Percentiles rank a stretch among this genome's conserved stretches.
These are phyloP conservation scores for Eucidaris tribuloides DNA, from an alignment of 35 echinoderm and acorn worm genomes.

Conservation along the genomic window DNA sequence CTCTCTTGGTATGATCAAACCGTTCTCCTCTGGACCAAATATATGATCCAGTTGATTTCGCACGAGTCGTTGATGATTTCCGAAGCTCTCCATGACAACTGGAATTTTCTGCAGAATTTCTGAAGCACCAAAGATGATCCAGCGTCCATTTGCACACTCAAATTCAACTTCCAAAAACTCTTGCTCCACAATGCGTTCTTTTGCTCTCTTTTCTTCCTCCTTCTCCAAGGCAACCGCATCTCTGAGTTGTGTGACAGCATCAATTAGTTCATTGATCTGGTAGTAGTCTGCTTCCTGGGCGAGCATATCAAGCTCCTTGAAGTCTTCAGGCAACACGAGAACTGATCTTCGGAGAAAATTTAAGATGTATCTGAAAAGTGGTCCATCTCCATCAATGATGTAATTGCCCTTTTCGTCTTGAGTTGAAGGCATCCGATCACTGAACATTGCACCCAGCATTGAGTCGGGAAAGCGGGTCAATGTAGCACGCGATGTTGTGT, in stretches of 20 bases:
- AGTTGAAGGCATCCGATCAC: constrained; percentile 52
- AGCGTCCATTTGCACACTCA: constrained; percentile 93
- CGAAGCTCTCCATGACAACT: constrained; percentile 48
- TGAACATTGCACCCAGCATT: constrained; percentile 76
- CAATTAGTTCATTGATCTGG: constrained; percentile 45
- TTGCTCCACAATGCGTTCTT: constrained; percentile 37
- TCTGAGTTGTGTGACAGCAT: constrained; percentile 30
- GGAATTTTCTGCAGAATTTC: constrained; percentile 70
- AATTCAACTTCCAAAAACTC: constrained; percentile 96
- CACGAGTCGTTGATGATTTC: constrained; percentile 43
- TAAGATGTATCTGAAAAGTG: constrained; percentile 57
- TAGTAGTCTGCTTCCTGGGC: constrained; percentile 65
- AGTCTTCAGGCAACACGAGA: constrained; percentile 72
- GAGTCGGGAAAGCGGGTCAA: constrained; percentile 72
- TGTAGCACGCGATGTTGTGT: constrained; percentile 68
- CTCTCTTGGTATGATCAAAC: constrained; percentile 77
- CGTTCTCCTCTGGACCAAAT: constrained; percentile 73
- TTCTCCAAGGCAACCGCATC: constrained; percentile 6
- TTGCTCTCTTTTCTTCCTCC: constrained; percentile 22
- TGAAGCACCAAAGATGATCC: constrained; percentile 77
- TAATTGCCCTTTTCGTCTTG: constrained; percentile 64
- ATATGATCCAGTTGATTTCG: constrained; percentile 42
- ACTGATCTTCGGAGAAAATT: constrained; percentile 70
- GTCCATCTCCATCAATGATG: constrained; percentile 75
- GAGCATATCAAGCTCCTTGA: constrained; percentile 71